Evolutionary conservation across 2,797 vertebrate genomes (phyloP).

Genomic region (Lophius americanus): DNA sequence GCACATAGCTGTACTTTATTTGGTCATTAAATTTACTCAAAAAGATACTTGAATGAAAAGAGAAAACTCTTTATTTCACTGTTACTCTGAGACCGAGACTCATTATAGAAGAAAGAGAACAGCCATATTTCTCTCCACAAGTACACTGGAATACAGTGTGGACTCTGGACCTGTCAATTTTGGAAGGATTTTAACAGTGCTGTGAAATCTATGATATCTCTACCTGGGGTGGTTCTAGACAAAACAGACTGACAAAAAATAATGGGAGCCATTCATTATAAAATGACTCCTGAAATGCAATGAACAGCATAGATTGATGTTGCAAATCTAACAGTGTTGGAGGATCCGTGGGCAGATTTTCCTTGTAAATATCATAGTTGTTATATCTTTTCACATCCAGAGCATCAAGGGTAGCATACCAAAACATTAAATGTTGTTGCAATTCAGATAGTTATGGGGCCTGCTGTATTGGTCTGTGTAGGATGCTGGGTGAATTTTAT

Average conservation of each 20-base stretch:
- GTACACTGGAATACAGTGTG: conserved; percentile 15
- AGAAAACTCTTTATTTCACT: neutral
- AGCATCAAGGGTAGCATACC: conserved; percentile 55
- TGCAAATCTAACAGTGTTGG: conserved; percentile 62
- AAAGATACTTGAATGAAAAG: conserved; percentile 20
- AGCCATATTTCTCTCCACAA: neutral
- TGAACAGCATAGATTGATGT: conserved; percentile 62
- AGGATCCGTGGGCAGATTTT: conserved; percentile 59
- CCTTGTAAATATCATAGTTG: conserved; percentile 54
- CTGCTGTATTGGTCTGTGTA: conserved; percentile 46
- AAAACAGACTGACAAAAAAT: conserved; percentile 37
- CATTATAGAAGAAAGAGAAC: neutral
- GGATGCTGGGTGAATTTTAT: conserved; percentile 66
- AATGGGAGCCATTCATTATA: conserved; percentile 59
- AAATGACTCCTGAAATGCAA: conserved; percentile 61
- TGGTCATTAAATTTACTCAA: conserved; percentile 30
- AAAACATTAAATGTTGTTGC: conserved; percentile 67
- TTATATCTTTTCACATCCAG: conserved; percentile 63
- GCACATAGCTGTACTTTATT: conserved; percentile 34
- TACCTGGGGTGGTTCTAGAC: conserved; percentile 34
- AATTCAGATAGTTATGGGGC: conserved; percentile 56
- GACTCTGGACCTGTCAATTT: conserved; percentile 8
- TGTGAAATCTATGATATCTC: conserved; percentile 29
- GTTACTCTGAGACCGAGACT: conserved; percentile 13
- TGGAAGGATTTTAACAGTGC: conserved; percentile 6